These are phyloP conservation scores for Hipparchia sbordonii DNA, from an alignment of 2,888 invertebrate genomes.

Conservation along the genomic window DNA sequence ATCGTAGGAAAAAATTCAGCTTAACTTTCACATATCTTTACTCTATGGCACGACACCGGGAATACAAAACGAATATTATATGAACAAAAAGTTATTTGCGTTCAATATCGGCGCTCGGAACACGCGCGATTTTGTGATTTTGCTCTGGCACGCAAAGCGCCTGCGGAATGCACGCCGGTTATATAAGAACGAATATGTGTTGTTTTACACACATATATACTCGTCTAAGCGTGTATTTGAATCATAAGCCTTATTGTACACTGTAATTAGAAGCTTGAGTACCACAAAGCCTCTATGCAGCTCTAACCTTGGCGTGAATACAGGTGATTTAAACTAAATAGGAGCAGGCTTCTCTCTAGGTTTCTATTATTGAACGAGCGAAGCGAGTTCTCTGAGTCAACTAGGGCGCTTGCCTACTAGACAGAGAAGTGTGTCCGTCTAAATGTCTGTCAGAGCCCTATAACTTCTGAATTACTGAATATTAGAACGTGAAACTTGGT, in stretches of 20 bases:
- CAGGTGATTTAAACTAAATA: neutral
- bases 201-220: neutral
- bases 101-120: conserved; percentile 22
- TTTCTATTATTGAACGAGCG: neutral
- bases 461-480: too few species aligned
- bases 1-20: neutral
- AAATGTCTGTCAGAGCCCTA: too few species aligned
- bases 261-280: neutral
- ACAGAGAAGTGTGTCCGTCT: too few species aligned
- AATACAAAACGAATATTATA: conserved; percentile 23
- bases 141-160: conserved; percentile 21
- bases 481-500: too few species aligned
- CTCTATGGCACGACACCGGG: conserved; percentile 10
- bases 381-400: too few species aligned
- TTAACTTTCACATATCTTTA: conserved; percentile 14
- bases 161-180: conserved; percentile 18
- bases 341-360: neutral
- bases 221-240: neutral
- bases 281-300: neutral
- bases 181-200: conserved; percentile 11
- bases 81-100: conserved; percentile 28
- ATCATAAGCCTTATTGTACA: neutral
- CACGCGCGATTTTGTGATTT: conserved; percentile 27
- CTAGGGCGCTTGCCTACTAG: too few species aligned
- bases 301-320: neutral